A percentile compares a stretch with the other conserved stretches of the same genome.
Evolutionary conservation across 2,888 invertebrate genomes (phyloP).

Genomic region (Byasa hedistus): DNA sequence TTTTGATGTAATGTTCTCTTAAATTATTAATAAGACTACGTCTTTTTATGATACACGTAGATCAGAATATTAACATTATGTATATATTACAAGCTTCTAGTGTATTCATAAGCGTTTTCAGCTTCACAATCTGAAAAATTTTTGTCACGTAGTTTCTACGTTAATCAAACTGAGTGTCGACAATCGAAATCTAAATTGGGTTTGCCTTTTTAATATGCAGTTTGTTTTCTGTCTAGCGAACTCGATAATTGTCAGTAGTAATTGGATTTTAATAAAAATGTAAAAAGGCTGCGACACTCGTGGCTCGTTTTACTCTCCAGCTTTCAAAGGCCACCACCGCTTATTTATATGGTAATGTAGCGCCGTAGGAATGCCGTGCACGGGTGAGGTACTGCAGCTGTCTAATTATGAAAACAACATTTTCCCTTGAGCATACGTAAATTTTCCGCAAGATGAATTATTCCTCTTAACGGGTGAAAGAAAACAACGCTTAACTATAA

Average conservation of each 20-base stretch:
- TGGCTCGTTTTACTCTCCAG: slow-evolving; percentile 52
- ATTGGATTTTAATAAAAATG: slow-evolving; percentile 76
- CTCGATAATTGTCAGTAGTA: slow-evolving; percentile 74
- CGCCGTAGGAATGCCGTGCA: slow-evolving; percentile 68
- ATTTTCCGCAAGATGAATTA: slow-evolving; percentile 42
- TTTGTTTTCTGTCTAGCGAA: slow-evolving; percentile 61
- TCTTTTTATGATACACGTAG: too few relatives aligned
- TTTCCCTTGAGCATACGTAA: slow-evolving; percentile 69
- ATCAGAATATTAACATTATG: neutral
- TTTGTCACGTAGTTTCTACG: slow-evolving; percentile 32
- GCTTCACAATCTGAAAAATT: neutral
- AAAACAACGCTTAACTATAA: neutral
- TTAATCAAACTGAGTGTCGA: slow-evolving; percentile 35
- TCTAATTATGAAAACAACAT: slow-evolving; percentile 75
- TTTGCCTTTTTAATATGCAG: slow-evolving; percentile 54
- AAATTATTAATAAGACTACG: too few relatives aligned
- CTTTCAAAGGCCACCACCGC: slow-evolving; percentile 59
- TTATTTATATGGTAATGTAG: slow-evolving; percentile 77
- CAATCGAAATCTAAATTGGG: slow-evolving; percentile 49
- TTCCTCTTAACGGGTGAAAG: neutral
- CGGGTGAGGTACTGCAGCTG: slow-evolving; percentile 71
- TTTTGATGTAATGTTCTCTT: too few relatives aligned
- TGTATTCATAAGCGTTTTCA: neutral
- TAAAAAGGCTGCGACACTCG: slow-evolving; percentile 52
- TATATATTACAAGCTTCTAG: neutral